phyloP scores from a whole-genome alignment of 2,888 invertebrate genomes.

The Galerucella nymphaeae region DNA sequence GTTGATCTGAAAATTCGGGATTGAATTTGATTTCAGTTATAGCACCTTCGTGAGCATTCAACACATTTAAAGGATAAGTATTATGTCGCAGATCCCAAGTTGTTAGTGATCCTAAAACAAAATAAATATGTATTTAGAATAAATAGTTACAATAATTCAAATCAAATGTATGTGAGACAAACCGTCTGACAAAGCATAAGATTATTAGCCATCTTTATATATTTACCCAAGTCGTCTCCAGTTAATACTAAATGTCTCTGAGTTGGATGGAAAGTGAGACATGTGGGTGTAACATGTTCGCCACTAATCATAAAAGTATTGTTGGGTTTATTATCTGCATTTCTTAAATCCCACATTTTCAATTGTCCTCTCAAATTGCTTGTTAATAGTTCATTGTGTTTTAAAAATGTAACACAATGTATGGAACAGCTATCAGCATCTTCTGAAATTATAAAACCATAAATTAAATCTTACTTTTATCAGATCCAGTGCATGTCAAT shows the following conservation, averaged over 20 bases:
- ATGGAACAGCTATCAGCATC: conserved; percentile 86
- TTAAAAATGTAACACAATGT: conserved; percentile 80
- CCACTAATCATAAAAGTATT: conserved; percentile 81
- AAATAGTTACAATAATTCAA: background rate
- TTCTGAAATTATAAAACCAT: conserved; percentile 62
- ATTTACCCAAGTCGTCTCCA: conserved; percentile 81
- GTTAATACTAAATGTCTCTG: conserved; percentile 86
- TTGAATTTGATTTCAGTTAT: conserved; percentile 92
- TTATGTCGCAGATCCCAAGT: conserved; percentile 92
- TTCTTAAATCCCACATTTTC: conserved; percentile 88
- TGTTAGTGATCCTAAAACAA: conserved; percentile 73
- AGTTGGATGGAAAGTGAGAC: conserved; percentile 85
- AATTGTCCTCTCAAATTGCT: conserved; percentile 90
- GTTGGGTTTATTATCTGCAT: conserved; percentile 69
- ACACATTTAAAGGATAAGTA: conserved; percentile 82
- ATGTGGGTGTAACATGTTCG: conserved; percentile 79
- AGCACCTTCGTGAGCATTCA: conserved; percentile 80
- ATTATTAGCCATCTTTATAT: too few relatives aligned
- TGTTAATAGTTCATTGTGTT: conserved; percentile 79
- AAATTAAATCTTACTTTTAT: conserved; percentile 6
- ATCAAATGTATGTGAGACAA: too few relatives aligned
- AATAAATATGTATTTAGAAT: background rate
- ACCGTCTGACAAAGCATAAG: too few relatives aligned
- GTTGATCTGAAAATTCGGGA: conserved; percentile 83
- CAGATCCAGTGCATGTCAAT: too few relatives aligned